Evolutionary conservation across 2,113 vertebrate genomes (phyloP).

Genomic region (Gymnorhina tibicen): DNA sequence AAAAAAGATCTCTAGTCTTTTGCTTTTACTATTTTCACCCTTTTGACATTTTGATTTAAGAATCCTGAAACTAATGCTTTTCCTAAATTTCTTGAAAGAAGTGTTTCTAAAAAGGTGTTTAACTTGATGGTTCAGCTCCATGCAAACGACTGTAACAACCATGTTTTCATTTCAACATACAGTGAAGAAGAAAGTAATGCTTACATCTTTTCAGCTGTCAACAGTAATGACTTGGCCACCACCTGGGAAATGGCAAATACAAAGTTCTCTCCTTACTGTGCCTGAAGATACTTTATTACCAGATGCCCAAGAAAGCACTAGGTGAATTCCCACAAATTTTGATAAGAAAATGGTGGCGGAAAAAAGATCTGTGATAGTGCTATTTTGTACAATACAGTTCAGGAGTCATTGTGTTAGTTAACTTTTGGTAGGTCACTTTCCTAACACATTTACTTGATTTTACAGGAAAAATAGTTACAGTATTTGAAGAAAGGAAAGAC

Average conservation of each 20-base stretch:
- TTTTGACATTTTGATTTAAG: not conserved
- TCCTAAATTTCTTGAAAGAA: not conserved
- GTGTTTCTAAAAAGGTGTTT: not conserved
- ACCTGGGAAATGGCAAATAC: not conserved
- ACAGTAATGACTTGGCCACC: not conserved
- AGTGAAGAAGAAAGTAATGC: not conserved
- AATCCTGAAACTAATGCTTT: not conserved
- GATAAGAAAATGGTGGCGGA: not conserved
- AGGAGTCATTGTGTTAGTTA: not conserved
- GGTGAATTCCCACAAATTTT: not conserved
- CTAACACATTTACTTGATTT: not conserved
- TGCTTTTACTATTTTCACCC: not conserved
- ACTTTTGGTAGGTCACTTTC: not conserved
- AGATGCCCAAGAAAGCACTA: rapidly evolving
- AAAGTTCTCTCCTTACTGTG: not conserved
- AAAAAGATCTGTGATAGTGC: not conserved
- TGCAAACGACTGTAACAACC: not conserved
- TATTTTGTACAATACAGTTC: not conserved
- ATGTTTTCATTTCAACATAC: not conserved
- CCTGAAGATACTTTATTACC: not conserved
- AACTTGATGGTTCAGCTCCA: not conserved
- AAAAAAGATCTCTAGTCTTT: not conserved
- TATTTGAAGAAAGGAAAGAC: not conserved
- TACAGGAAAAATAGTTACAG: not conserved
- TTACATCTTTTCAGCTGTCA: not conserved